phyloP scores from a whole-genome alignment of 1,140 invertebrate genomes.

The Notospermus geniculatus region DNA sequence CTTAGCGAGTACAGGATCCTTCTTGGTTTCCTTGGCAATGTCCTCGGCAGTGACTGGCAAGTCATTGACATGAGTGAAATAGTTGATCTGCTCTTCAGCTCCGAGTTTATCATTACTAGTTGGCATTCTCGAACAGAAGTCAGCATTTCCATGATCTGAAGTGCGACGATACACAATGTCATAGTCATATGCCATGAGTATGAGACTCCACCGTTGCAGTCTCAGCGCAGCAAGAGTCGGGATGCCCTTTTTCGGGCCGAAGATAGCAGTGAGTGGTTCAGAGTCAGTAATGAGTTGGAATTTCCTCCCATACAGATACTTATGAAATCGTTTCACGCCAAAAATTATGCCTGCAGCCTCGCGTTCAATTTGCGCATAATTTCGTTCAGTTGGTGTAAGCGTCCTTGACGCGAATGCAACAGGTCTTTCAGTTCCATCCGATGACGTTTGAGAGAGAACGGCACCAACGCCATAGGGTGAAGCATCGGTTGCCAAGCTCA shows the following conservation, averaged over 20 bases:
- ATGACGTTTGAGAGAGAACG: conserved; percentile 23
- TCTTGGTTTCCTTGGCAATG: conserved; percentile 14
- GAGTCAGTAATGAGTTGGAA: conserved; percentile 44
- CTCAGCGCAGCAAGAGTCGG: conserved; percentile 37
- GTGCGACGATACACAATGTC: conserved; percentile 29
- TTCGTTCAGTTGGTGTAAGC: conserved; percentile 45
- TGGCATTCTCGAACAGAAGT: conserved; percentile 19
- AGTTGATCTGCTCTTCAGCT: neutral
- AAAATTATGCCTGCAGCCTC: conserved; percentile 52
- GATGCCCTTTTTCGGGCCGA: conserved; percentile 41
- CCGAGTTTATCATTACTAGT: neutral
- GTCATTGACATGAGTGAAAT: conserved; percentile 14
- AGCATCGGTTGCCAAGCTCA: conserved; percentile 18
- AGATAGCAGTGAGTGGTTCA: conserved; percentile 48
- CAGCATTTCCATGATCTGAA: conserved; percentile 11
- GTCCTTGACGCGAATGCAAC: conserved; percentile 47
- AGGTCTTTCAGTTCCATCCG: conserved; percentile 28
- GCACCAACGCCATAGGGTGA: conserved; percentile 25
- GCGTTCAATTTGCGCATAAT: conserved; percentile 57
- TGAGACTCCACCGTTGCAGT: conserved; percentile 32
- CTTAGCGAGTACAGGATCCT: conserved; percentile 12
- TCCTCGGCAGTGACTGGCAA: conserved; percentile 11
- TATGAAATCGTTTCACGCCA: conserved; percentile 49
- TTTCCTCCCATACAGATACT: conserved; percentile 49
- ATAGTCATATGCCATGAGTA: conserved; percentile 29